A percentile compares a stretch with the other conserved stretches of the same genome.
These are phyloP conservation scores for Pogonomyrmex barbatus DNA, from an alignment of 1,140 invertebrate genomes.

Conservation along the genomic window DNA sequence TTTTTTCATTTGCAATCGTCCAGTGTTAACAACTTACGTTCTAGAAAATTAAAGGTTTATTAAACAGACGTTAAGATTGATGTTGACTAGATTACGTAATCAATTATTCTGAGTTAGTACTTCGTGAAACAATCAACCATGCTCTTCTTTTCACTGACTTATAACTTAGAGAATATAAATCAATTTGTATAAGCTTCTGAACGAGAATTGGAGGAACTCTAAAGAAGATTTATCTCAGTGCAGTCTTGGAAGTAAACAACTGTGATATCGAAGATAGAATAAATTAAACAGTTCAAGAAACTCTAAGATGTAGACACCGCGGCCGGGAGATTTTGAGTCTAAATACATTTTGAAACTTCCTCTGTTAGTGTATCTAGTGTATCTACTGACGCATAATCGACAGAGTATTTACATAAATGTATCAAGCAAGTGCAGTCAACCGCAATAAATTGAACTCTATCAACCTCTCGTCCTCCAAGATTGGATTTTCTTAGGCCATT, in stretches of 20 bases:
- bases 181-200: constrained; percentile 36
- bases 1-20: not conserved
- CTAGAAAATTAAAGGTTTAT: constrained; percentile 9
- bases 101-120: not conserved
- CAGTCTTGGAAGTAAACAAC: constrained; percentile 46
- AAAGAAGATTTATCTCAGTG: constrained; percentile 19
- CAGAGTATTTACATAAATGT: constrained; percentile 67
- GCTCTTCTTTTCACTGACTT: not conserved
- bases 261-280: constrained; percentile 41
- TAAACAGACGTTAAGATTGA: not conserved
- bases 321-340: constrained; percentile 17
- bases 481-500: constrained; percentile 37
- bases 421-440: constrained; percentile 61
- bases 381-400: constrained; percentile 64
- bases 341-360: constrained; percentile 56
- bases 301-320: constrained; percentile 4
- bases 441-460: constrained; percentile 54
- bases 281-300: constrained; percentile 48
- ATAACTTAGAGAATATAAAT: constrained; percentile 39
- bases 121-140: not conserved
- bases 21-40: not conserved
- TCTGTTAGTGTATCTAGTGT: constrained; percentile 50
- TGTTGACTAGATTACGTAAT: not conserved
- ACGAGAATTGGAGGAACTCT: constrained; percentile 19
- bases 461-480: constrained; percentile 13